Conservation (phyloP, 1,140 invertebrate genomes). For the Nomia melanderi region DNA sequence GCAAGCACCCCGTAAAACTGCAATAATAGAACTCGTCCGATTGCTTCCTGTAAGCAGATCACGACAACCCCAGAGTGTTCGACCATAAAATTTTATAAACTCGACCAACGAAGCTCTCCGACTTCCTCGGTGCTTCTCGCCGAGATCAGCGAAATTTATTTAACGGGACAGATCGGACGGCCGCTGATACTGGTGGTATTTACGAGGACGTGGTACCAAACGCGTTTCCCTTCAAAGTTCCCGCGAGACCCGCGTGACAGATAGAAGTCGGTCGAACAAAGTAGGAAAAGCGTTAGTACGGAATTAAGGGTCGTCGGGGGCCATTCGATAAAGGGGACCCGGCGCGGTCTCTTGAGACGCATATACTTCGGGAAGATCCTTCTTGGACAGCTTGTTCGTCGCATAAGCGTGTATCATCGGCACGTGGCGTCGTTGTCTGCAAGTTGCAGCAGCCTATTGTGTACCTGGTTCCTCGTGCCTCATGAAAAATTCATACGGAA, state of each 20-base stretch:
- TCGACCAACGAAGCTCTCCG: not conserved
- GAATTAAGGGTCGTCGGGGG: constrained; percentile 69
- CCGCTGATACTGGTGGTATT: constrained; percentile 2
- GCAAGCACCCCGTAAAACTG: too few relatives aligned
- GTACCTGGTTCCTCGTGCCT: too few relatives aligned
- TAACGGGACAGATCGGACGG: not conserved
- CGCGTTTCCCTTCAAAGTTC: constrained; percentile 34
- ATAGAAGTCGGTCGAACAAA: constrained; percentile 55
- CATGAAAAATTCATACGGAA: too few relatives aligned
- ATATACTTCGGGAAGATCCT: constrained; percentile 62
- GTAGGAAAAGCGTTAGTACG: constrained; percentile 62
- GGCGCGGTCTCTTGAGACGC: constrained; percentile 56
- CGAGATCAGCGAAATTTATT: not conserved
- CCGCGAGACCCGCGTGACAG: constrained; percentile 49
- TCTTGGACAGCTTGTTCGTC: constrained; percentile 26
- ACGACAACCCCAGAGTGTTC: not conserved
- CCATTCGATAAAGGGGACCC: constrained; percentile 52
- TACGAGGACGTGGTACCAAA: not conserved
- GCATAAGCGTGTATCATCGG: constrained; percentile 49
- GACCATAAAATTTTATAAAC: not conserved
- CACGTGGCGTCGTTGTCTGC: too few relatives aligned
- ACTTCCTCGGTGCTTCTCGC: not conserved
- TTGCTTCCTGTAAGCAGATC: not conserved
- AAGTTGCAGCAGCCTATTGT: too few relatives aligned
- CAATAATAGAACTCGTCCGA: too few relatives aligned